A percentile compares a stretch with the other conserved stretches of the same genome.
Conservation (phyloP, 2,113 vertebrate genomes). For the Entelurus aequoreus region DNA sequence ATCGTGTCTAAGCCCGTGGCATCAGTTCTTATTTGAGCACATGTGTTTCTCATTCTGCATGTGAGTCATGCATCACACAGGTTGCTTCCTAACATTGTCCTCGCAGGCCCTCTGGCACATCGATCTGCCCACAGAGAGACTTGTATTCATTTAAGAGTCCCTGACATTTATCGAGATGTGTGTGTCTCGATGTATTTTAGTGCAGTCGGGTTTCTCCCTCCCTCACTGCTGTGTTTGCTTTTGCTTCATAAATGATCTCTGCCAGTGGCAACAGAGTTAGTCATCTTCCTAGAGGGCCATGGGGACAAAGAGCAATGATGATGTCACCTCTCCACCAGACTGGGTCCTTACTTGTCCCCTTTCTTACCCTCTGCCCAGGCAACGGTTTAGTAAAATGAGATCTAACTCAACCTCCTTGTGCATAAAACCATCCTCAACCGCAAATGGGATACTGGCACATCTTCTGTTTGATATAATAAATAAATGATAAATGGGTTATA, state of each 20-base stretch:
- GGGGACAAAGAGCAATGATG: conserved; percentile 23
- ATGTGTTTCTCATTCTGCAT: conserved; percentile 31
- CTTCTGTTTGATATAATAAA: conserved; percentile 7
- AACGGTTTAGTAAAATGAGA: conserved; percentile 8
- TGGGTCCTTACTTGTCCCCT: conserved; percentile 10
- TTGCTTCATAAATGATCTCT: conserved; percentile 8
- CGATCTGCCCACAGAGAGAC: conserved; percentile 18
- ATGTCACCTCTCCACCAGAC: conserved; percentile 32
- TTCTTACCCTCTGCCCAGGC: neutral
- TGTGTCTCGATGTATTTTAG: neutral
- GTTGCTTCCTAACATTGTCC: conserved; percentile 21
- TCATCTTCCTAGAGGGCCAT: conserved; percentile 25
- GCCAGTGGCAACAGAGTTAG: conserved; percentile 19
- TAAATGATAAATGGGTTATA: too few species aligned
- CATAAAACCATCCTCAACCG: neutral
- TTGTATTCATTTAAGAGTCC: conserved; percentile 15
- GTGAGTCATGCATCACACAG: conserved; percentile 42
- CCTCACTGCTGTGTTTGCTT: conserved; percentile 17
- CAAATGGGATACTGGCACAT: neutral
- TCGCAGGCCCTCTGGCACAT: conserved; percentile 7
- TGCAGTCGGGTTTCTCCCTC: neutral
- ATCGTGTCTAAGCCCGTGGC: neutral
- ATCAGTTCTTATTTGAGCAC: conserved; percentile 33
- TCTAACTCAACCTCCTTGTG: neutral
- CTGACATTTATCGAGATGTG: conserved; percentile 1